Base-by-base conservation (phyloP, 1,140 invertebrate species). In the Zeugodacus cucurbitae region DNA sequence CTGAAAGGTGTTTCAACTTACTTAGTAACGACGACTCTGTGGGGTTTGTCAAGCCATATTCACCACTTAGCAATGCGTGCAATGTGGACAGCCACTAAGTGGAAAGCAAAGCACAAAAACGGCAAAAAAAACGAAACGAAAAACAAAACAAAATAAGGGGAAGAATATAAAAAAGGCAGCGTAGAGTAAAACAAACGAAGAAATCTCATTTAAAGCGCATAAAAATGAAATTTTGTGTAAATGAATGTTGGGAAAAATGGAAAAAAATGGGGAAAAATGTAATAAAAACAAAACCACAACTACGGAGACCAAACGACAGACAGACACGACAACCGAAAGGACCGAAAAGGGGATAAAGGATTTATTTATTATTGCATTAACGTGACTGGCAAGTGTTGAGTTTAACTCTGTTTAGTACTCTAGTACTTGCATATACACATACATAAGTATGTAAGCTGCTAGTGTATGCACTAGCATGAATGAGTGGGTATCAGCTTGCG, bases 291-390 rank as follows among this genome's bases (percentile, higher is more conserved):
- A 82, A 48, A 48, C 32, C 32, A 17, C 67, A 82, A 26, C 41
- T 26, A 48, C 6, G 41, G 44, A 26, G 37, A 26, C 14, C 26
- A 82, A 26, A 82, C 41, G 58, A 26, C 32, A 67, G 48, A 5
- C 86, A 37, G 22, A 87, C 86, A 26, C 4, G 22, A 11, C 11
- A 22, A 87, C 57, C 11, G 29, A n/a, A n/a, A n/a, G n/a, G n/a
- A 57, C 26, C 8, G 82, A 54, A 11, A 17, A 87, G 57, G 17
- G 5, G 34, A 64, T n/a, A 57, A 82, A 82, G 74, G 74, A 82
- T 82, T 82, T 82, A 82, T 82, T 82, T 82, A 82, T 48, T 82
- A 82, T 44, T 82, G 74, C 74, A 82, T 48, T 82, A 82, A 82
- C 74, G 74, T 48, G 74, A 48, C 41, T 44, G 22, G 74, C 37